Conservation (phyloP, 2,797 vertebrate species). For the Hirundo rustica region DNA sequence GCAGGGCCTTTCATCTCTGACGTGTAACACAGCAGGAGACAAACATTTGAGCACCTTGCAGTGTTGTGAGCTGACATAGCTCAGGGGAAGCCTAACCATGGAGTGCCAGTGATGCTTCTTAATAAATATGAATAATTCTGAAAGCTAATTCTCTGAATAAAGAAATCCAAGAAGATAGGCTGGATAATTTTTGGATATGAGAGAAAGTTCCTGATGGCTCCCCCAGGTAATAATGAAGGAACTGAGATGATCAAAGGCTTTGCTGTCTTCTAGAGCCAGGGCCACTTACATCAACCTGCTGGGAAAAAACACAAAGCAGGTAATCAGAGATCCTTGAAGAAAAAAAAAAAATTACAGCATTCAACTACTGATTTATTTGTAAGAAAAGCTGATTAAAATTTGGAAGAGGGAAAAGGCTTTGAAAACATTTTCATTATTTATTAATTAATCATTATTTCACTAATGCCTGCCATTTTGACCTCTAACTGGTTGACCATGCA, state of each 20-base stretch:
- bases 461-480: neutral
- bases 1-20: neutral
- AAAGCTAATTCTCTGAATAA: constrained; percentile 55
- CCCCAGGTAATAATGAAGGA: constrained; percentile 56
- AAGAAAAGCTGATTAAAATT: neutral
- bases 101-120: constrained; percentile 19
- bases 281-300: constrained; percentile 21
- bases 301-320: constrained; percentile 40
- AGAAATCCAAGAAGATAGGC: constrained; percentile 36
- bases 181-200: constrained; percentile 54
- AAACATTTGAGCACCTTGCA: neutral
- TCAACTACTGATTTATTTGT: neutral
- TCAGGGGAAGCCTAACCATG: constrained; percentile 8
- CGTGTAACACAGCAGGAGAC: neutral
- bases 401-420: neutral
- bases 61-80: constrained; percentile 20
- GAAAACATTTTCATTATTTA: neutral
- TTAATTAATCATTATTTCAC: neutral
- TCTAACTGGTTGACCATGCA: neutral
- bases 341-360: too few species aligned
- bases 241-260: constrained; percentile 57
- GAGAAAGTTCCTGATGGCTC: constrained; percentile 53
- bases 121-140: constrained; percentile 58
- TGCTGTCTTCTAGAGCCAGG: constrained; percentile 58
- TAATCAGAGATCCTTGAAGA: constrained; percentile 29